Evolutionary conservation across 2,797 vertebrate species (phyloP).

Genomic region (Nyctibius grandis): DNA sequence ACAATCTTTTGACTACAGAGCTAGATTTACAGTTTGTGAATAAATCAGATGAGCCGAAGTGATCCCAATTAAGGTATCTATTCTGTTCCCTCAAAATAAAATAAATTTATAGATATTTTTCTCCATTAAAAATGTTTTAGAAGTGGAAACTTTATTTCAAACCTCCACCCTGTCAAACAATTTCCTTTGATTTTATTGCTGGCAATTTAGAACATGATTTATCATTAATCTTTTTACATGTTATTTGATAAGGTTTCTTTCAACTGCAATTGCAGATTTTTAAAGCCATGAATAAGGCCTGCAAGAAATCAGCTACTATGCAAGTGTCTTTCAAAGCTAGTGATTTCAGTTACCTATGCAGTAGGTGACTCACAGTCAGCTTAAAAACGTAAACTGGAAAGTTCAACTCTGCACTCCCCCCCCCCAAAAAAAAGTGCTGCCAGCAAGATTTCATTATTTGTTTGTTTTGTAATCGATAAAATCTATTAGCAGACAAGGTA

Average conservation of each 20-base stretch:
- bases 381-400: background rate
- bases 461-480: constrained; percentile 21
- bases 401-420: fast-evolving
- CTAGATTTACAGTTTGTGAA: background rate
- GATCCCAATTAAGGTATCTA: background rate
- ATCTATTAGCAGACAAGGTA: background rate
- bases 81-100: background rate
- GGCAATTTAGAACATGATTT: background rate
- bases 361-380: background rate
- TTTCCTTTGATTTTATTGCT: background rate
- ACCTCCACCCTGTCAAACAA: background rate
- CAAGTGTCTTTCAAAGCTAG: background rate
- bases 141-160: background rate
- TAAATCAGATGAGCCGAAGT: background rate
- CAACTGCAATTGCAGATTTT: background rate
- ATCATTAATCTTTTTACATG: background rate
- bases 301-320: background rate
- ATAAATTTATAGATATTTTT: background rate
- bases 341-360: background rate
- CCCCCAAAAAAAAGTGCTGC: background rate
- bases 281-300: background rate
- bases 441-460: background rate
- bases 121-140: background rate
- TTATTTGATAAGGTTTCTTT: background rate
- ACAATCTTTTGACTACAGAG: background rate